Conservation (phyloP, 2,888 invertebrate genomes). For the Lampropteryx suffumata region DNA sequence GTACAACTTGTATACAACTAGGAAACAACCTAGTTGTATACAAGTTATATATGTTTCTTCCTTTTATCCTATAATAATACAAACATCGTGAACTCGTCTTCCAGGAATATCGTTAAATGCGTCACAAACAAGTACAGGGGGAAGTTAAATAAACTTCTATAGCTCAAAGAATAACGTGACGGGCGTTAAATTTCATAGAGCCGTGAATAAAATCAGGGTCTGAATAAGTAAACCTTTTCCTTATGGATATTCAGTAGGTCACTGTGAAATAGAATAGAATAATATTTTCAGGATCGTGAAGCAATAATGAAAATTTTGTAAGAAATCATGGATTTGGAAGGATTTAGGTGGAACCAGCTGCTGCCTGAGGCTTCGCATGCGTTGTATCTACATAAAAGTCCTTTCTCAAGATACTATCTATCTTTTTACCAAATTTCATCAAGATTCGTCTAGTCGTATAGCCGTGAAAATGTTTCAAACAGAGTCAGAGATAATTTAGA, state of each 20-base stretch:
- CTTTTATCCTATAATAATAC: background rate
- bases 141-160: background rate
- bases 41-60: too few relatives aligned
- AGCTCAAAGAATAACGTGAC: conserved; percentile 9
- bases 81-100: background rate
- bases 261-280: conserved; percentile 6
- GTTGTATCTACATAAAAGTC: too few relatives aligned
- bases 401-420: too few relatives aligned
- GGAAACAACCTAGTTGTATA: too few relatives aligned
- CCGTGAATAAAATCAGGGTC: conserved; percentile 19
- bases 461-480: too few relatives aligned
- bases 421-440: too few relatives aligned
- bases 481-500: too few relatives aligned
- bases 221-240: conserved; percentile 8
- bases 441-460: too few relatives aligned
- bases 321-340: too few relatives aligned
- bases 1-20: too few relatives aligned
- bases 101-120: background rate
- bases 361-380: too few relatives aligned
- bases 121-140: background rate
- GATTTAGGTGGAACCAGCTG: too few relatives aligned
- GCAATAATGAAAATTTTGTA: background rate
- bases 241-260: conserved; percentile 3
- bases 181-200: conserved; percentile 20
- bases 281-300: conserved; percentile 1